Evolutionary conservation across 2,113 vertebrate genomes (phyloP), one percentile per base, ranked within the genome.

Genomic region (Leptobrachium leishanense): DNA sequence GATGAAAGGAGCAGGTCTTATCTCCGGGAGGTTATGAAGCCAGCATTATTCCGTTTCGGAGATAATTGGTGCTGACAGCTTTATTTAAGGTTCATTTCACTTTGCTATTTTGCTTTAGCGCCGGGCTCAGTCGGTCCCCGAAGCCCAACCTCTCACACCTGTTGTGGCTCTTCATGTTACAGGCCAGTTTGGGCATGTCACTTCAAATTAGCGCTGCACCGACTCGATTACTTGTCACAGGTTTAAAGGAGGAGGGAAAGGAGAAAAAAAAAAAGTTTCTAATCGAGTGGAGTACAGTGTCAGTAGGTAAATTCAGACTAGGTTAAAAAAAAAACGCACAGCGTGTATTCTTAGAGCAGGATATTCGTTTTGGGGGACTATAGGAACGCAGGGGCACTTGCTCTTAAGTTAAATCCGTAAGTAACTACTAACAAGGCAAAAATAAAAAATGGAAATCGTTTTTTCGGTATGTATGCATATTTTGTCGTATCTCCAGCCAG

Each of bases 51-150:
- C 41, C 5, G 54, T 62, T 68, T 73, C 85, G 95, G 95, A 96
- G 95, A 97, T 98, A 97, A 99, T 98, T 95, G 93, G 93, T 94
- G 90, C 92, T 94, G 95, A 97, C 96, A 97, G 95, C 95, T 97
- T 95, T 94, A 95, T 91, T 92, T 92, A 94, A 94, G 89, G 93
- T 93, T 92, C 94, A 92, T 92, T 94, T 92, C 92, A 94, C 93
- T 93, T 93, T 95, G 87, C 91, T 88, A 85, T 88, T 90, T 94
- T 91, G 91, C 88, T 90, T 89, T 92, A 91, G 94, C 90, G 92
- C 90, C 88, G 87, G 92, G 89, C 90, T 88, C 90, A 89, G 85
- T 83, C 88, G 88, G 88, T 87, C 90, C 91, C 92, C 90, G 88
- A 90, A 88, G 89, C 88, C 91, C 87, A 91, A 91, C 91, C 93